Conservation (phyloP, 1,140 invertebrate species). For the Theocolax elegans region DNA sequence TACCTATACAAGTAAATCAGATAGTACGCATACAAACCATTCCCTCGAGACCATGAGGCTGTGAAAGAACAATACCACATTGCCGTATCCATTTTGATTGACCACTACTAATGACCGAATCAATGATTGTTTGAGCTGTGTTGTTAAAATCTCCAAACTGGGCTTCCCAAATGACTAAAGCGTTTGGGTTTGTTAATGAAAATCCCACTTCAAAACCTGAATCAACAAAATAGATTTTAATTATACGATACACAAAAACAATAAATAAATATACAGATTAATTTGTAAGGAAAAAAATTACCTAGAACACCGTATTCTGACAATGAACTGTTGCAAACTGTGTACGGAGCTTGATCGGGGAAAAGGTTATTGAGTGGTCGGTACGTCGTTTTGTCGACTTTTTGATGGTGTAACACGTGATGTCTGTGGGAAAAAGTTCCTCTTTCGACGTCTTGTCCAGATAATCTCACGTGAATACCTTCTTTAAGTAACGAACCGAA, state of each 20-base stretch:
- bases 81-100: constrained; percentile 98
- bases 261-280: not conserved
- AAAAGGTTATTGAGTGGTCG: constrained; percentile 76
- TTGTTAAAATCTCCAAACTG: constrained; percentile 97
- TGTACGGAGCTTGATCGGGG: constrained; percentile 80
- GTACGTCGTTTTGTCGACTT: constrained; percentile 74
- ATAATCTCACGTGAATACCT: constrained; percentile 72
- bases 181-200: constrained; percentile 83
- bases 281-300: no score
- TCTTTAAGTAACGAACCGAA: constrained; percentile 81
- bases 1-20: no score
- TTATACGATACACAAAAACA: no score
- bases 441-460: constrained; percentile 89
- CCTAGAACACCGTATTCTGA: constrained; percentile 81
- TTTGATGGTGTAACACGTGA: constrained; percentile 87
- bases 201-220: constrained; percentile 86
- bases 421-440: constrained; percentile 87
- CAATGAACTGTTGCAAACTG: constrained; percentile 83
- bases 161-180: constrained; percentile 89
- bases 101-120: no score
- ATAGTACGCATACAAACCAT: no score
- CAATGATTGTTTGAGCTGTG: constrained; percentile 98
- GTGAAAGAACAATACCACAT: constrained; percentile 92
- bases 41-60: constrained; percentile 98
- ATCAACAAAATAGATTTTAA: not conserved